phyloP scores from a whole-genome alignment of 64 coral and sea anemone species.

The Actinia tenebrosa region DNA sequence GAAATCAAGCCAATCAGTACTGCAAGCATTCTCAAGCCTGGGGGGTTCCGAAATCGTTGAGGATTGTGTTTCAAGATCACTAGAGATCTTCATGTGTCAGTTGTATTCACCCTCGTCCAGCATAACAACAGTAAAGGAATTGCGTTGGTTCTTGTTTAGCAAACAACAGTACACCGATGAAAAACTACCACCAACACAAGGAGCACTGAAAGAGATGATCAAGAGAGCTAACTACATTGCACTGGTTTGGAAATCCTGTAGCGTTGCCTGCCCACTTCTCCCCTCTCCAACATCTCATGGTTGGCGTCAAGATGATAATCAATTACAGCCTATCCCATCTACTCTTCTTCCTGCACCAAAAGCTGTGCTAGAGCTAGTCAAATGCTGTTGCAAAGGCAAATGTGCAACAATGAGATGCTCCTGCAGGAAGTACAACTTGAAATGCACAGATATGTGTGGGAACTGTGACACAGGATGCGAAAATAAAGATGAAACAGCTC shows the following conservation, averaged over 20 bases:
- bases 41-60: background rate
- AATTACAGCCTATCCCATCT: slow-evolving; percentile 27
- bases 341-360: slow-evolving; percentile 46
- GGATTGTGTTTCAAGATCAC: slow-evolving; percentile 7
- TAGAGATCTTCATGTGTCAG: slow-evolving; percentile 16
- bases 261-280: background rate
- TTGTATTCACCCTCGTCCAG: background rate
- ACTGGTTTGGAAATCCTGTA: slow-evolving; percentile 29
- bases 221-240: slow-evolving; percentile 38
- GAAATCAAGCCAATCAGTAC: slow-evolving; percentile 27
- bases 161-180: slow-evolving; percentile 39
- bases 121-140: slow-evolving; percentile 20
- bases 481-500: background rate
- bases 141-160: slow-evolving; percentile 52
- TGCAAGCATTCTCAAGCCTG: slow-evolving; percentile 42
- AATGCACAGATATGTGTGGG: slow-evolving; percentile 31
- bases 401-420: slow-evolving; percentile 24
- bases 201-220: slow-evolving; percentile 30
- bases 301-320: slow-evolving; percentile 14
- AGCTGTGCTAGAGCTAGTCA: slow-evolving; percentile 39
- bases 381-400: slow-evolving; percentile 32
- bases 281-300: slow-evolving; percentile 16
- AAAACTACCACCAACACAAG: slow-evolving; percentile 36
- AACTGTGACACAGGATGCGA: slow-evolving; percentile 3
- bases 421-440: slow-evolving; percentile 23